phyloP scores from a whole-genome alignment of 2,113 vertebrate species.

The Recurvirostra avosetta region DNA sequence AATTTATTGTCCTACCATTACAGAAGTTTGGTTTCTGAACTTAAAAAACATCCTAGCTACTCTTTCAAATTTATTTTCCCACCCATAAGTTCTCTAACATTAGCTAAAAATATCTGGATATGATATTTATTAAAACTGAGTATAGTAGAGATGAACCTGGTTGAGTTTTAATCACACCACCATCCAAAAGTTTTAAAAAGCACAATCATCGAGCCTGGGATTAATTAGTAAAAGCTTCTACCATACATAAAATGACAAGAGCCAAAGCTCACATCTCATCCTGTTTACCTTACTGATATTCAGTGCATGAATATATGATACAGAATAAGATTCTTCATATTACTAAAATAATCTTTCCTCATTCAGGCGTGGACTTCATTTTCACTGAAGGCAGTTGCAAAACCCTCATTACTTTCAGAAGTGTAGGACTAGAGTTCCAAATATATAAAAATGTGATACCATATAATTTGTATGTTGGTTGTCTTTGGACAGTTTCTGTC shows the following conservation, averaged over 20 bases:
- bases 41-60: not conserved
- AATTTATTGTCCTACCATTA: not conserved
- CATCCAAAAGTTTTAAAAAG: not conserved
- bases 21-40: not conserved
- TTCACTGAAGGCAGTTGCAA: not conserved
- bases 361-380: not conserved
- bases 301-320: not conserved
- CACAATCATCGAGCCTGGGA: not conserved
- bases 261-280: not conserved
- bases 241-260: not conserved
- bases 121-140: not conserved
- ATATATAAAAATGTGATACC: constrained; percentile 5
- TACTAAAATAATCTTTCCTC: not conserved
- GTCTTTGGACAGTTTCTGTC: not conserved
- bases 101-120: not conserved
- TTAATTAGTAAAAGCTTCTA: not conserved
- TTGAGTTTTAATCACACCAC: not conserved
- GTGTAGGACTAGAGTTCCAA: not conserved
- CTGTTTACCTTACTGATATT: not conserved
- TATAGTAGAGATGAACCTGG: not conserved
- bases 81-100: not conserved
- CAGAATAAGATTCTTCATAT: not conserved
- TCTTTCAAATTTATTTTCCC: not conserved
- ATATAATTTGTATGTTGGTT: not conserved
- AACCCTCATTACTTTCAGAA: not conserved